Base-by-base conservation (phyloP, 2,888 invertebrate genomes). In the Sminthurinus aureus region DNA sequence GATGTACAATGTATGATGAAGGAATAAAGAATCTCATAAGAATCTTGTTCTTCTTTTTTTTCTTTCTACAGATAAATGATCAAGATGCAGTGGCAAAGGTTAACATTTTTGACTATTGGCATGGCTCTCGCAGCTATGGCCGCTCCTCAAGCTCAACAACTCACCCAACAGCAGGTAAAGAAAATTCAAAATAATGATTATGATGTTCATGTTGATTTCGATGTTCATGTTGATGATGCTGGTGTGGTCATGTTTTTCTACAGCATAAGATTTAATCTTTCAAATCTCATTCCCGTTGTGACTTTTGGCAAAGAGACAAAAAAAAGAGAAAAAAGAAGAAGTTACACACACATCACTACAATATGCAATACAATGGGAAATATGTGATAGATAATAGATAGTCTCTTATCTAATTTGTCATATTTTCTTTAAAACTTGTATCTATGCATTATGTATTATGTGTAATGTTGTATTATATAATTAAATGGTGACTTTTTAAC, bases 121-220 rank as follows among this genome's bases (percentile, higher is more conserved):
- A 87, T 88, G 88, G 88, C 87, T 74, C 83, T 87, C 85, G 87
- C 85, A 79, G 85, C 85, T 75, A 86, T 86, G 85, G 88, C 85
- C 67, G 88, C 88, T 79, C 88, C 88, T 81, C 88, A 88, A 86
- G 85, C 85, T 73, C 88, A 88, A 84, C 87, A 87, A 86, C 85
- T 87, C 80, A 77, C 83, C 71, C 77, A 84, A 80, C 88, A 88
- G 87, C 79, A 79, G 38, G 79, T 79, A 67, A 79, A 58, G 15
- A 38, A 6, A 6, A 38, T 38, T 38, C 38, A 38, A 38, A 38
- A 38, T 38, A 38, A 38, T 38, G 38, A 1, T 38, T 38, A 38
- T 38, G 38, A 38, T 6, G n/a, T n/a, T n/a, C 6, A 38, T 38
- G 38, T 4, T 38, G 1, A 38, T 38, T n/a, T n/a, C n/a, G n/a